Conservation (phyloP, 2,888 invertebrate genomes). For the Cephus pygmeus region DNA sequence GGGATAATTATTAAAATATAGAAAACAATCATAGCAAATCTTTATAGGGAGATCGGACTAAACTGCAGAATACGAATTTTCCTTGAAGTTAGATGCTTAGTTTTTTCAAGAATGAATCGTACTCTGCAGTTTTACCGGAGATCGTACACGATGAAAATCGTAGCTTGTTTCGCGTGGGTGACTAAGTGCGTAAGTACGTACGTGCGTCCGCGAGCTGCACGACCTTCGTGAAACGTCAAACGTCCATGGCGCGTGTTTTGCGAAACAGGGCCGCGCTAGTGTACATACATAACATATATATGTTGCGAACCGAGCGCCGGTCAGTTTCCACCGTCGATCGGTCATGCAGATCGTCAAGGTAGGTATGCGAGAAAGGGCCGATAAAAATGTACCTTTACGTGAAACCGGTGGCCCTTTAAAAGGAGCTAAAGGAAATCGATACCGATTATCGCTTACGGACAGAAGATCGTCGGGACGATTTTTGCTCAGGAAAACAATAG, state of each 20-base stretch:
- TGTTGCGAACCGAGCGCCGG: background rate
- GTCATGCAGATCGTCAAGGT: constrained; percentile 24
- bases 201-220: constrained; percentile 29
- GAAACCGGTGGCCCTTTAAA: constrained; percentile 26
- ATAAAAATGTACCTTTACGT: constrained; percentile 20
- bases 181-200: constrained; percentile 1
- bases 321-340: constrained; percentile 1
- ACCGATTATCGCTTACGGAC: constrained; percentile 11
- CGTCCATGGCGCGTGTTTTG: constrained; percentile 41
- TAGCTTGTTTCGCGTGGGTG: background rate
- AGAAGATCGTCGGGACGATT: background rate
- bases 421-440: constrained; percentile 21
- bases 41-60: background rate
- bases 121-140: no score
- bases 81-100: no score
- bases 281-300: background rate
- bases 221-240: constrained; percentile 65
- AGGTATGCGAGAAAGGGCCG: constrained; percentile 41
- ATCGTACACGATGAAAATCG: background rate
- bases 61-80: no score
- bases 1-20: background rate
- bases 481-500: background rate
- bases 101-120: no score
- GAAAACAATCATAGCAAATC: background rate
- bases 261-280: constrained; percentile 2